These are phyloP conservation scores for Smutsia gigantea DNA, from an alignment of 2,797 vertebrate genomes.

Conservation along the genomic window DNA sequence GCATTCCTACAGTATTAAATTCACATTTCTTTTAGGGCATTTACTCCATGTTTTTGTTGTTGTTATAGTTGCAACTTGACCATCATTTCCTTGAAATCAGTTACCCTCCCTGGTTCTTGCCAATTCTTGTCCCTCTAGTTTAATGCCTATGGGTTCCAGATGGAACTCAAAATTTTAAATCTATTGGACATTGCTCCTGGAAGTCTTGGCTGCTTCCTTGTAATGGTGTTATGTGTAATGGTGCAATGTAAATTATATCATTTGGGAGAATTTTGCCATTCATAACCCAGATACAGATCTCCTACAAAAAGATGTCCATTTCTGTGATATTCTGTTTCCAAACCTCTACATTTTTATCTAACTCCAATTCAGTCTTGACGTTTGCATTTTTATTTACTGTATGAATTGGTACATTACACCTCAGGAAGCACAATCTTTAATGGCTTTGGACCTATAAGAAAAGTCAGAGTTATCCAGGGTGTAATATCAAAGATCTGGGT, in stretches of 20 bases:
- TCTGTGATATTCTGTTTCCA: neutral
- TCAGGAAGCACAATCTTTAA: neutral
- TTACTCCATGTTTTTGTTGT: neutral
- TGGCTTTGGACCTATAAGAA: neutral
- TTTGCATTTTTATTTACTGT: neutral
- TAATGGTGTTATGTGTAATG: neutral
- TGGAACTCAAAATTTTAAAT: neutral
- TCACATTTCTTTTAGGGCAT: neutral
- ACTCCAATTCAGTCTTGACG: neutral
- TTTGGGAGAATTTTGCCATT: neutral
- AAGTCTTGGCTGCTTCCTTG: neutral
- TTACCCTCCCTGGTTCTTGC: neutral
- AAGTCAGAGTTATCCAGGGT: neutral
- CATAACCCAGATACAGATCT: neutral
- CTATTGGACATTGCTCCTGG: neutral
- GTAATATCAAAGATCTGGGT: neutral
- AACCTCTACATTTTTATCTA: neutral
- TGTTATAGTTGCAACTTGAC: neutral
- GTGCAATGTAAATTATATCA: neutral
- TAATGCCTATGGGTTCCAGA: neutral
- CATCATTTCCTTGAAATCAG: slow-evolving; percentile 23
- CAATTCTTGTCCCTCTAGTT: neutral
- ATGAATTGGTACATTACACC: neutral
- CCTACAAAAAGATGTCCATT: neutral
- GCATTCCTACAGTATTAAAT: neutral